Evolutionary conservation across 2,888 invertebrate genomes (phyloP), one percentile per base, ranked within the genome.

Genomic region (Nomada ruficornis): DNA sequence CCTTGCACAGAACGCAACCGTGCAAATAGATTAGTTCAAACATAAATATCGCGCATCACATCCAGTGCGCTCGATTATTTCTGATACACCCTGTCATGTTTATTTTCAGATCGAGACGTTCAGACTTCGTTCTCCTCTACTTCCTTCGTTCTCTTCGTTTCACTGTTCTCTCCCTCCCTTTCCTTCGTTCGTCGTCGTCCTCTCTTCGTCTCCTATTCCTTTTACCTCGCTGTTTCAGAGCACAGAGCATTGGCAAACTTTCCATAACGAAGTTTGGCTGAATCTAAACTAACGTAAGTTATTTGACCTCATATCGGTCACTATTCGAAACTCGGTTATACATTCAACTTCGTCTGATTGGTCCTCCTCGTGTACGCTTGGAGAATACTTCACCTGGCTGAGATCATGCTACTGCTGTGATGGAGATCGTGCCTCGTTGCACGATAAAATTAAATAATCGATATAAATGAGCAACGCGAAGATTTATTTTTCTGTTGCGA

Each of bases 291-390:
- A 83, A 87, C 84, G 86, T 89, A 87, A 90, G 88, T 89, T 89
- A 89, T 89, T 87, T 90, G 88, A 90, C 88, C 90, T 89, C 87
- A 89, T 90, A 90, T 89, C 85, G 87, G 89, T 86, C 85, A 88
- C 87, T 88, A 86, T 86, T 88, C 83, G 86, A 81, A 90, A 89
- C 88, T 83, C 89, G 82, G 89, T 90, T 89, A 87, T 82, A 76
- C 84, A 73, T 85, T 80, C 47, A 86, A 84, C 84, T 82, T 80
- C n/a, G 63, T 60, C 57, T 62, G 82, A 81, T 82, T 82, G 82
- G 82, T 64, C 57, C 80, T 62, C 60, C 44, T 50, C 15, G 64
- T 65, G 62, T 79, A 29, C 55, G 71, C 62, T 36, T 50, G 44
- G 50, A 50, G 80, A 71, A 55, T 36, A 68, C 62, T 67, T 68